Conservation (phyloP, 2,113 vertebrate genomes). For the Apteryx owenii region DNA sequence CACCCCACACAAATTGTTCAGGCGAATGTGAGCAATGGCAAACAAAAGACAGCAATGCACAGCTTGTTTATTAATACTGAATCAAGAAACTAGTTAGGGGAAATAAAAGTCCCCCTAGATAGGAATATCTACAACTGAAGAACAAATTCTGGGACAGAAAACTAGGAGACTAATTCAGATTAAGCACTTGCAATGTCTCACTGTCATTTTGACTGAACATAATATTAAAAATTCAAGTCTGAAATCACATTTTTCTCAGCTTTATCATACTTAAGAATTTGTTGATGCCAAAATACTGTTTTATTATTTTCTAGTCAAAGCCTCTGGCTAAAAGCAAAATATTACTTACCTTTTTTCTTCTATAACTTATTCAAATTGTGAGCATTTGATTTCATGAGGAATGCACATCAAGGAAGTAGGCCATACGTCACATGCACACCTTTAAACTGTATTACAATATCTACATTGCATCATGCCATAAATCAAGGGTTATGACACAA, state of each 20-base stretch:
- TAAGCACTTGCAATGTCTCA: neutral
- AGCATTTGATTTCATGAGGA: neutral
- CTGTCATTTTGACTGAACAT: neutral
- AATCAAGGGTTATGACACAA: neutral
- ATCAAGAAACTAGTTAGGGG: neutral
- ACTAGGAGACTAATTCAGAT: neutral
- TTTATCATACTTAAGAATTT: neutral
- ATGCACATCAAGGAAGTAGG: neutral
- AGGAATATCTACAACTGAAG: neutral
- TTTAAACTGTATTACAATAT: neutral
- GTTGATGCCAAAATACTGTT: neutral
- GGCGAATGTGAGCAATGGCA: neutral
- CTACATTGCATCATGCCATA: neutral
- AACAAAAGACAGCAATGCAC: neutral
- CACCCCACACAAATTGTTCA: neutral
- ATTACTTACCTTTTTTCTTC: neutral
- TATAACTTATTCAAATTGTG: neutral
- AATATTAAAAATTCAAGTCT: neutral
- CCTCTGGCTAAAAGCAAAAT: neutral
- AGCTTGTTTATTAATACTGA: neutral
- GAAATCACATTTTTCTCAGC: neutral
- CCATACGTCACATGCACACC: neutral
- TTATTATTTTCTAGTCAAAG: neutral
- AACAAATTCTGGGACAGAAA: neutral
- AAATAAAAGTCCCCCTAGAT: neutral